These are phyloP conservation scores for Poeciliopsis retropinna DNA, from an alignment of 2,113 vertebrate genomes.

Conservation along the genomic window DNA sequence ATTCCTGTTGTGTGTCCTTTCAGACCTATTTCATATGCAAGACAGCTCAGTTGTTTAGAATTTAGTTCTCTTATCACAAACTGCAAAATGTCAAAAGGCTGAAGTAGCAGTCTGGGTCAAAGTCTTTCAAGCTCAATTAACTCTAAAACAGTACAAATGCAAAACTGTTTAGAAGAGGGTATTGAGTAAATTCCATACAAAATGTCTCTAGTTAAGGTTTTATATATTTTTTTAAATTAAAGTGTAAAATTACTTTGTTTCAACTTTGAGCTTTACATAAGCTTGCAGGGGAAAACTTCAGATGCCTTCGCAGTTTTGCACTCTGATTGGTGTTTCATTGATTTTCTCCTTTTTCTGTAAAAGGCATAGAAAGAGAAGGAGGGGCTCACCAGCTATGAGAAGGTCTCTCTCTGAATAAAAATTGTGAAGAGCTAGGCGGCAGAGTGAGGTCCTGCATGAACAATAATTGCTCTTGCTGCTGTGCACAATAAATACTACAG, in stretches of 20 bases:
- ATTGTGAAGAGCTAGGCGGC: slow-evolving; percentile 62
- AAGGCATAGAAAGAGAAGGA: slow-evolving; percentile 53
- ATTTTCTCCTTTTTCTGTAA: slow-evolving; percentile 67
- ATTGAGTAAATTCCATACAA: neutral
- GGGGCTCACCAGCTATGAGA: slow-evolving; percentile 58
- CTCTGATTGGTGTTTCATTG: slow-evolving; percentile 75
- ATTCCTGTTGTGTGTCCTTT: slow-evolving; percentile 5
- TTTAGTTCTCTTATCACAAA: slow-evolving; percentile 33
- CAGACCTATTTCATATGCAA: neutral
- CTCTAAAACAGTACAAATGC: slow-evolving; percentile 20
- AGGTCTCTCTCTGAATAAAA: slow-evolving; percentile 73
- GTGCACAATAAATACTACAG: slow-evolving; percentile 53
- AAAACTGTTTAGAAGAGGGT: slow-evolving; percentile 5
- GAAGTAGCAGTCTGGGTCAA: slow-evolving; percentile 4
- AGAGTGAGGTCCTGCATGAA: slow-evolving; percentile 73
- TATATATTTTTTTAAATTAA: slow-evolving; percentile 21
- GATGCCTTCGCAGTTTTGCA: slow-evolving; percentile 57
- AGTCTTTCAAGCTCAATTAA: slow-evolving; percentile 3
- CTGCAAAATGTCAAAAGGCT: slow-evolving; percentile 26
- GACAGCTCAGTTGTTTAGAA: slow-evolving; percentile 9
- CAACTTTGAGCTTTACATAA: slow-evolving; percentile 73
- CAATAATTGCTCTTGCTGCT: slow-evolving; percentile 63
- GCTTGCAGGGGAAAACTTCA: slow-evolving; percentile 51
- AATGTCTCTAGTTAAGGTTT: slow-evolving; percentile 8
- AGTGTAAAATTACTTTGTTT: slow-evolving; percentile 40